phyloP scores from a whole-genome alignment of 2,113 vertebrate species.

The Misgurnus mizolepis region DNA sequence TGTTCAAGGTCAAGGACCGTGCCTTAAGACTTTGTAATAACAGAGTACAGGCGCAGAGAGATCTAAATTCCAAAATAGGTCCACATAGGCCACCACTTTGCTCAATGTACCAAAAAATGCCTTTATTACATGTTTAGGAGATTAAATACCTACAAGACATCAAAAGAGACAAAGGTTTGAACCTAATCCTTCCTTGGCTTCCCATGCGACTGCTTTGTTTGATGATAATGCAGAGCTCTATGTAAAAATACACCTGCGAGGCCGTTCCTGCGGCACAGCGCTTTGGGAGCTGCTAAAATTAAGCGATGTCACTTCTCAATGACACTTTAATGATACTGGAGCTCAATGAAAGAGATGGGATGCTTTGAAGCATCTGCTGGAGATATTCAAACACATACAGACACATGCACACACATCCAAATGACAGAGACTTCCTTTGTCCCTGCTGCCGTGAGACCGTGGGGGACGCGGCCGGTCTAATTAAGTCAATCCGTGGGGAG shows the following conservation, averaged over 20 bases:
- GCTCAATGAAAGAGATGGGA: slow-evolving; percentile 89
- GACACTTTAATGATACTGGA: slow-evolving; percentile 97
- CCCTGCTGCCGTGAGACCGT: slow-evolving; percentile 71
- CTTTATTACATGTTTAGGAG: slow-evolving; percentile 74
- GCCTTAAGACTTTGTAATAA: slow-evolving; percentile 37
- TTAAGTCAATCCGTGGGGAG: slow-evolving; percentile 78
- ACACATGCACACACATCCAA: slow-evolving; percentile 66
- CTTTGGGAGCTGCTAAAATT: slow-evolving; percentile 97
- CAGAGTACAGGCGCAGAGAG: slow-evolving; percentile 63
- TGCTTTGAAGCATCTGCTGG: slow-evolving; percentile 89
- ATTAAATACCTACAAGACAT: slow-evolving; percentile 84
- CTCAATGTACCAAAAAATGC: slow-evolving; percentile 70
- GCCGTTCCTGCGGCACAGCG: slow-evolving; percentile 78
- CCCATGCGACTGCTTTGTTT: slow-evolving; percentile 83
- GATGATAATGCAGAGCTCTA: slow-evolving; percentile 84
- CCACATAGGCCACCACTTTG: slow-evolving; percentile 58
- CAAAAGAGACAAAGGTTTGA: slow-evolving; percentile 79
- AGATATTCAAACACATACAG: slow-evolving; percentile 79
- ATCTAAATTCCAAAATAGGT: slow-evolving; percentile 26
- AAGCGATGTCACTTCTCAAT: slow-evolving; percentile 98
- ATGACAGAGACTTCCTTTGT: slow-evolving; percentile 78
- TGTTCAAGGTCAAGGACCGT: slow-evolving; percentile 47
- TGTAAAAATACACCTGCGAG: slow-evolving; percentile 86
- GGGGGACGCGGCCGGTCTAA: slow-evolving; percentile 78
- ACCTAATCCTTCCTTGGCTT: slow-evolving; percentile 76